Evolutionary conservation across 1,140 invertebrate species (phyloP).

Genomic region (Macrostomum lignano): DNA sequence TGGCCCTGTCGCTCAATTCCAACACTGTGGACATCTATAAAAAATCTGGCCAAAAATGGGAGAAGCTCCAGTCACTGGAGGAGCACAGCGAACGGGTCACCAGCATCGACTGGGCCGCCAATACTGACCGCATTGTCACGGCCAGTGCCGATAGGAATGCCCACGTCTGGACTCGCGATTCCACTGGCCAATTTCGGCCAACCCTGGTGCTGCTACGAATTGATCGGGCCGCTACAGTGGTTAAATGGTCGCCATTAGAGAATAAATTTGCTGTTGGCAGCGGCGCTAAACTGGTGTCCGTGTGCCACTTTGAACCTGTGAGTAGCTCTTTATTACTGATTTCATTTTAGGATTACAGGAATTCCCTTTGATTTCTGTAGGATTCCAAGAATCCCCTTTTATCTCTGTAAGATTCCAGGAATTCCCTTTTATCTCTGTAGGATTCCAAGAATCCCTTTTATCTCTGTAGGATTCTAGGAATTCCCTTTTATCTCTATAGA

Average conservation of each 20-base stretch:
- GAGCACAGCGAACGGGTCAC: conserved; percentile 85
- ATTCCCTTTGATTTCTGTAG: too few relatives aligned
- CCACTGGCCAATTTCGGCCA: conserved; percentile 68
- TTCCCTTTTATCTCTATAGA: too few relatives aligned
- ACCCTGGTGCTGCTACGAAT: conserved; percentile 73
- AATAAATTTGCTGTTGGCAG: conserved; percentile 98
- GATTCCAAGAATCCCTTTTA: too few relatives aligned
- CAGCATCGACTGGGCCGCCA: conserved; percentile 91
- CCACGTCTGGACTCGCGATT: conserved; percentile 61
- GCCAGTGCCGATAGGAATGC: conserved; percentile 91
- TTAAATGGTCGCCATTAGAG: conserved; percentile 90
- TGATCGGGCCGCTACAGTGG: conserved; percentile 83
- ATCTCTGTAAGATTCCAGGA: too few relatives aligned
- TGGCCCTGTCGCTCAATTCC: conserved; percentile 4
- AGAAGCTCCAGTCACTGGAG: conserved; percentile 46
- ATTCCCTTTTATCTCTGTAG: too few relatives aligned
- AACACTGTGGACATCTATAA: conserved; percentile 40
- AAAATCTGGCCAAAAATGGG: conserved; percentile 59
- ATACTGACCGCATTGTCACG: conserved; percentile 90
- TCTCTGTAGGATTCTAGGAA: too few relatives aligned
- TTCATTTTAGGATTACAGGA: too few relatives aligned
- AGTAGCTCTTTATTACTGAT: too few relatives aligned
- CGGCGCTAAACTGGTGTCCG: conserved; percentile 66
- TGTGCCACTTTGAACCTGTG: conserved; percentile 89
- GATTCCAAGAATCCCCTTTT: too few relatives aligned